A percentile compares a stretch with the other conserved stretches of the same genome.
phyloP scores from a whole-genome alignment of 2,797 vertebrate species.

The Clarias pachynema region DNA sequence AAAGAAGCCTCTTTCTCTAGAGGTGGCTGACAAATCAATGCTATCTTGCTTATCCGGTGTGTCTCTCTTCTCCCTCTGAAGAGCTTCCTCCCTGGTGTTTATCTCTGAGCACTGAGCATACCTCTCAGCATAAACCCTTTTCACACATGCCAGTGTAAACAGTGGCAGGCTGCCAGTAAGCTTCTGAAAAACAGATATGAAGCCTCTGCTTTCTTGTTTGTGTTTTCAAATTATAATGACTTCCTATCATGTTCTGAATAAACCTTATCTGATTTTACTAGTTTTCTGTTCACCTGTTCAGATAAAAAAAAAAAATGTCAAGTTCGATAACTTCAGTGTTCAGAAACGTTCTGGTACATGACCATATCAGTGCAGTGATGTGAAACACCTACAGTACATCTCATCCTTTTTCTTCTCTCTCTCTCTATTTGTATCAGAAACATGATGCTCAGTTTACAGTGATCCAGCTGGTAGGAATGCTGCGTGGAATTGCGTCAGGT shows the following conservation, averaged over 20 bases:
- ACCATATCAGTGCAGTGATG: not conserved
- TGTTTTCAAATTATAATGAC: constrained; percentile 39
- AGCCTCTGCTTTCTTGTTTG: constrained; percentile 21
- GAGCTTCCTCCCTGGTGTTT: constrained; percentile 51
- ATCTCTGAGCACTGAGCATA: constrained; percentile 46
- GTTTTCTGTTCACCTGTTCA: constrained; percentile 5
- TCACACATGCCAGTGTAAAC: constrained; percentile 56
- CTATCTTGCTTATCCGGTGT: constrained; percentile 50
- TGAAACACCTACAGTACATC: not conserved
- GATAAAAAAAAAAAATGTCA: constrained; percentile 15
- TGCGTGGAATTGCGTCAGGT: constrained; percentile 85
- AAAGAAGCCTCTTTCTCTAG: constrained; percentile 45
- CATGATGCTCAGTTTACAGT: constrained; percentile 97
- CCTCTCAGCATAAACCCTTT: constrained; percentile 52
- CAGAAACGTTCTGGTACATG: not conserved
- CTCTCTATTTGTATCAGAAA: constrained; percentile 77
- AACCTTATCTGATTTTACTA: not conserved
- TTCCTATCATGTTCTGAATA: not conserved
- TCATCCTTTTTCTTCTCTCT: not conserved
- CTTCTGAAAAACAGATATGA: constrained; percentile 37
- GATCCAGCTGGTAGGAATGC: constrained; percentile 88
- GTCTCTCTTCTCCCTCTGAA: constrained; percentile 48
- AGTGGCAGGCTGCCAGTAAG: constrained; percentile 45
- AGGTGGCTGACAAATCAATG: constrained; percentile 54
- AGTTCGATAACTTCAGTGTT: constrained; percentile 35